Evolutionary conservation across 1,140 invertebrate genomes (phyloP), one percentile per base, ranked within the genome.

Genomic region (Cydia amplana): DNA sequence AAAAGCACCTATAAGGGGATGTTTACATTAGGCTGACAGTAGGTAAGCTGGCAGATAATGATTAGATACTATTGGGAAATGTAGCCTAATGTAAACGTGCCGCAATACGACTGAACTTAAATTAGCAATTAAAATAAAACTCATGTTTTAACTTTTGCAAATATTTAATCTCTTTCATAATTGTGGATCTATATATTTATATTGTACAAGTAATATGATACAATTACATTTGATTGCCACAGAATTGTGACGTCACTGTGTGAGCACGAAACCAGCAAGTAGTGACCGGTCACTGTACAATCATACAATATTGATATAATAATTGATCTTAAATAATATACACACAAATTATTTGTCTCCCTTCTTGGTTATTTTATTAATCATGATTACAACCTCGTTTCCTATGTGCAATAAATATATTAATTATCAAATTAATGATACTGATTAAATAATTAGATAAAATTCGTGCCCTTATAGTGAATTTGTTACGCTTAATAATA

Each of bases 131-230:
- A 72, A 86, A 91, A 90, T 87, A 86, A 92, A 91, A 90, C 86
- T 78, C 77, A 72, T 76, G 85, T 80, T 85, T 85, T 90, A 93
- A 93, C 92, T 93, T 93, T 93, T 93, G 93, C 92, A 93, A 93
- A 93, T 93, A 93, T 93, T 93, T 93, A 93, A 93, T 93, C 91
- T 91, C 88, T 93, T 93, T 93, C 86, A 93, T 93, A 93, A 93
- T 93, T 91, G 93, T 93, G 93, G 91, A 93, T 93, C 93, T 93
- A 93, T 93, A 93, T 93, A 93, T 93, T 93, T 92, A 93, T 93
- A 93, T 93, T 93, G 92, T 93, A 93, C 92, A 93, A 91, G 91
- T 93, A 90, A 89, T 93, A 93, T 93, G 87, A 91, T 93, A 93
- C 92, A 93, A 87, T 92, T 89, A 90, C 86, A 87, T 87, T 87